phyloP scores from a whole-genome alignment of 2,888 invertebrate genomes.

The Stictocephala bisonia region DNA sequence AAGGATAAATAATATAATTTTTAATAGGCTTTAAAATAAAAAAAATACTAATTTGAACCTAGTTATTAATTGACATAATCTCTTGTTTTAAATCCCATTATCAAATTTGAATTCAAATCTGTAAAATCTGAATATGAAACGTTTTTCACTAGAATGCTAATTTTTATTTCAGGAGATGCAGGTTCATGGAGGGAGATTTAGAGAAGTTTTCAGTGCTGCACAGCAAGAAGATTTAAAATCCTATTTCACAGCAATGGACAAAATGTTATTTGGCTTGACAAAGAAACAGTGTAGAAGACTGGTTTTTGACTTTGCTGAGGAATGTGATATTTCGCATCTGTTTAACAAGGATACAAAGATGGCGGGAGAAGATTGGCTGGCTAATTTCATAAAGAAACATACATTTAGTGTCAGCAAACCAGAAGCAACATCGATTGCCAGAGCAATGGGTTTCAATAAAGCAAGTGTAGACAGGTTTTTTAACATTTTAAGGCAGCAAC shows the following conservation, averaged over 20 bases:
- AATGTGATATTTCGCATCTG: not conserved
- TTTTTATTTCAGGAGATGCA: not conserved
- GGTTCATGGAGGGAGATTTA: not conserved
- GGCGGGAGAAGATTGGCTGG: constrained; percentile 31
- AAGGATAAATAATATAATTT: not conserved
- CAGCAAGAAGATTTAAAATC: not conserved
- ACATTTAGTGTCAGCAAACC: not conserved
- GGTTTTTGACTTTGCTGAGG: constrained; percentile 12
- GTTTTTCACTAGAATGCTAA: too few relatives aligned
- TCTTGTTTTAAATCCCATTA: too few relatives aligned
- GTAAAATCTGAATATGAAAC: too few relatives aligned
- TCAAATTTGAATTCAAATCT: too few relatives aligned
- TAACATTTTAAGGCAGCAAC: not conserved
- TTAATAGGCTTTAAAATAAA: too few relatives aligned
- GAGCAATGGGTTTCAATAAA: not conserved
- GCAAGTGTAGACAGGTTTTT: constrained; percentile 15
- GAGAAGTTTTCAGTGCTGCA: not conserved
- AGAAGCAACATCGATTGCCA: not conserved
- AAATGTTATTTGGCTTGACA: constrained; percentile 28
- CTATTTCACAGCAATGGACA: constrained; percentile 20
- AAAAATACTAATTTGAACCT: too few relatives aligned
- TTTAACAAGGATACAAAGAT: constrained; percentile 29
- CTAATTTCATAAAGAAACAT: constrained; percentile 28
- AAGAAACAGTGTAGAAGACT: constrained; percentile 33
- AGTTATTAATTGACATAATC: too few relatives aligned